A percentile compares a stretch with the other conserved stretches of the same genome.
Evolutionary conservation across 2,888 invertebrate species (phyloP).

Genomic region (Caenorhabditis sp.): DNA sequence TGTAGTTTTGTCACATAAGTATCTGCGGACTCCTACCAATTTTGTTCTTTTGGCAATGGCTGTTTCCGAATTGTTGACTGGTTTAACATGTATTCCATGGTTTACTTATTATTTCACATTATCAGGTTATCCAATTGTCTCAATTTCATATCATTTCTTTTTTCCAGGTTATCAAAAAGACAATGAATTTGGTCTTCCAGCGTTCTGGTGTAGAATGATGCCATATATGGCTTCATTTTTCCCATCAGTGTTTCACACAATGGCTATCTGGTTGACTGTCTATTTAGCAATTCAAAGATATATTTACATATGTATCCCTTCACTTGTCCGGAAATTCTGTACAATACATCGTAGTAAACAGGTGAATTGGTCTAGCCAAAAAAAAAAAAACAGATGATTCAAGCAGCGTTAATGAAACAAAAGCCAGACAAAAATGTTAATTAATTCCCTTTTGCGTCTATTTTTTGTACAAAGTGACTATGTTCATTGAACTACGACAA

Average conservation of each 20-base stretch:
- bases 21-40: constrained; percentile 68
- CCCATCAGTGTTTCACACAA: constrained; percentile 89
- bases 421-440: background rate
- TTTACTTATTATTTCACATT: constrained; percentile 69
- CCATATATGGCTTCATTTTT: constrained; percentile 75
- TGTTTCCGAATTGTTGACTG: constrained; percentile 63
- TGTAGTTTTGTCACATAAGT: constrained; percentile 62
- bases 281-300: constrained; percentile 90
- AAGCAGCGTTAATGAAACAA: background rate
- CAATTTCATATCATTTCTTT: background rate
- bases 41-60: constrained; percentile 68
- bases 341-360: constrained; percentile 72
- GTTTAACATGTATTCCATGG: constrained; percentile 67
- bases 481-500: background rate
- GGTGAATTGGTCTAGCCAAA: constrained; percentile 26
- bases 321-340: constrained; percentile 82
- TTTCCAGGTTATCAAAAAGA: constrained; percentile 59
- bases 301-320: constrained; percentile 92
- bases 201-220: constrained; percentile 71
- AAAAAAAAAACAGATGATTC: background rate
- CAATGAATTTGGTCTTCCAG: constrained; percentile 53
- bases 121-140: too few relatives aligned
- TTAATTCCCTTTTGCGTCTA: constrained; percentile 2
- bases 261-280: constrained; percentile 90
- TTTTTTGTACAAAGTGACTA: background rate